These are phyloP conservation scores for Thamnophis sirtalis DNA, from an alignment of 2,113 vertebrate species.

Conservation along the genomic window DNA sequence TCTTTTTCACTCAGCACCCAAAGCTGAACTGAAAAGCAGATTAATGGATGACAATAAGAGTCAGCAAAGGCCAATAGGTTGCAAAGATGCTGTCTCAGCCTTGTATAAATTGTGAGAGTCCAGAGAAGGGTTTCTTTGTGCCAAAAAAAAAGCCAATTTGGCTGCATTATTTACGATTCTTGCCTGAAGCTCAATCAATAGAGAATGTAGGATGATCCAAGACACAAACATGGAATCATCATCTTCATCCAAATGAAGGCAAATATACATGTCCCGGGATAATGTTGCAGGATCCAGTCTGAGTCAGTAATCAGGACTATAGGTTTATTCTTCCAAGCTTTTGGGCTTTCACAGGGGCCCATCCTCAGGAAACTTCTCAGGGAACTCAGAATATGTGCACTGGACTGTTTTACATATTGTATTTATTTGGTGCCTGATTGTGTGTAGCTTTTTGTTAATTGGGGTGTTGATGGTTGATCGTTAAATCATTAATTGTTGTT, in stretches of 20 bases:
- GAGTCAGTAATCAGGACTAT: no score
- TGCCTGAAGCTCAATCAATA: neutral
- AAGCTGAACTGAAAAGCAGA: neutral
- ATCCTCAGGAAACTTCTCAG: no score
- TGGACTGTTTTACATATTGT: no score
- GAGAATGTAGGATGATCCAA: neutral
- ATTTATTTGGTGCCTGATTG: no score
- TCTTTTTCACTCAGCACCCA: fast-evolving
- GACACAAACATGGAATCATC: neutral
- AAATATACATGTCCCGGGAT: no score
- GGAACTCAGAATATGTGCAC: no score
- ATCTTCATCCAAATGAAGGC: neutral
- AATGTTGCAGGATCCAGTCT: no score
- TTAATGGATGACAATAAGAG: neutral
- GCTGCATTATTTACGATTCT: neutral
- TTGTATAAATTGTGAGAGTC: neutral
- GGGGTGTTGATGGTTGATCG: no score
- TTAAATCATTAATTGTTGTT: no score
- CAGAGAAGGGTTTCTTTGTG: neutral
- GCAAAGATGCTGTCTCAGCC: neutral
- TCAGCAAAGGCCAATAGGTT: neutral
- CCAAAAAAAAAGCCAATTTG: neutral
- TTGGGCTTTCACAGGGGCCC: no score
- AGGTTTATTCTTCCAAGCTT: no score
- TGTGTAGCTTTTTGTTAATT: no score